Conservation (phyloP, 2,113 vertebrate genomes). For the Gulo gulo region DNA sequence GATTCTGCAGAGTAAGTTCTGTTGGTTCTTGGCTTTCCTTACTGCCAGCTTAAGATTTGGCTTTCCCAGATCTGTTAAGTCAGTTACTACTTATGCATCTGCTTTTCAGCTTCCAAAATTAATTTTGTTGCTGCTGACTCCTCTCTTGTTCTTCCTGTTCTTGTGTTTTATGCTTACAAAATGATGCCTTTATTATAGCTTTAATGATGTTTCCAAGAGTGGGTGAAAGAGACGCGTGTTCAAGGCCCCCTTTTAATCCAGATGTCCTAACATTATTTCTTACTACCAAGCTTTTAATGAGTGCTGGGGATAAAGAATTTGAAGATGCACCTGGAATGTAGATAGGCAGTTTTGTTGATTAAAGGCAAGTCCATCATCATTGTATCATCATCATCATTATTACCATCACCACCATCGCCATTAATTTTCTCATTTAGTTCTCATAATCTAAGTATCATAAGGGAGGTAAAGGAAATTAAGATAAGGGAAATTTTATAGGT, state of each 20-base stretch:
- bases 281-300: slow-evolving; percentile 15
- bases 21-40: slow-evolving; percentile 38
- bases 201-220: neutral
- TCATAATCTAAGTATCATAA: neutral
- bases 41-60: slow-evolving; percentile 35
- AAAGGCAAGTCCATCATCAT: neutral
- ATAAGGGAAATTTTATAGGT: neutral
- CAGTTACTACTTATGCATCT: slow-evolving; percentile 26
- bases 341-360: slow-evolving; percentile 34
- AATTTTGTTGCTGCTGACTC: slow-evolving; percentile 29
- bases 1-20: slow-evolving; percentile 56
- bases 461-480: neutral
- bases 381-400: neutral
- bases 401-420: neutral
- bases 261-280: slow-evolving; percentile 30
- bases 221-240: neutral
- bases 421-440: slow-evolving; percentile 45
- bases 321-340: slow-evolving; percentile 18
- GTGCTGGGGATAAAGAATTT: neutral
- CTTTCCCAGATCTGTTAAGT: slow-evolving; percentile 37
- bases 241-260: neutral
- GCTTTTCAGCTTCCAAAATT: slow-evolving; percentile 57
- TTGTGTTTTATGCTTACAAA: slow-evolving; percentile 43
- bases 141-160: slow-evolving; percentile 39
- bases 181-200: slow-evolving; percentile 8